Evolutionary conservation across 2,797 vertebrate genomes (phyloP), one percentile per base, ranked within the genome.

Genomic region (Anas bahamensis): DNA sequence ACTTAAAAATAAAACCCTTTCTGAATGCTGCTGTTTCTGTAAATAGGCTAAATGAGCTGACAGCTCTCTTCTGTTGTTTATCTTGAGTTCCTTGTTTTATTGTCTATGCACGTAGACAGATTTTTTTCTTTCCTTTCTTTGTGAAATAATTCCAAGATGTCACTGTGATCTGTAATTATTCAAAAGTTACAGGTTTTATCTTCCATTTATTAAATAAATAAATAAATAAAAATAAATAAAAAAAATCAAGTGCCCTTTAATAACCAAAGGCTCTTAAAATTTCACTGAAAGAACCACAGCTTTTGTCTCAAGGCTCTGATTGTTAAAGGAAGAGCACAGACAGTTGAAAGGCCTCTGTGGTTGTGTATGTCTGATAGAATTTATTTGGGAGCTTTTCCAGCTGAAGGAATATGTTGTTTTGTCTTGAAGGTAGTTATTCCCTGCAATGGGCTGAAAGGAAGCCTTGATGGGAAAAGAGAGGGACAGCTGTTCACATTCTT

Each of bases 11-110:
- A 93, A 92, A 85, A 52, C 33, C 59, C 6, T 3, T 73, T 93
- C 64, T 75, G 82, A 88, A 86, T 81, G 64, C 68, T 86, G 13
- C 73, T 91, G 31, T 93, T 94, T 91, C 89, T 94, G 82, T 92
- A 95, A 95, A 88, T 91, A 94, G 56, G 73, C 41, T 91, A 92
- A 95, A 95, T 81, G 70, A 95, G 70, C 76, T 95, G 63, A 86
- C 90, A 90, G 85, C 86, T 87, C 90, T 90, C 88, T 82, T 82
- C 33, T 60, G 23, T 82, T 86, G 83, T 93, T 92, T 89, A 84
- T 88, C 7, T 0, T 73, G 57, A 28, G 48, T 92, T 94, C 46
- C 46, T 75, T 75, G 69, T 46, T 89, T 71, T 80, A 87, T 53
- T 90, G 29, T 78, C 26, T 70, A 23, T 86, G 55, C 33, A 59